These are phyloP conservation scores for Ochropleura plecta DNA, from an alignment of 2,888 invertebrate species.

Conservation along the genomic window DNA sequence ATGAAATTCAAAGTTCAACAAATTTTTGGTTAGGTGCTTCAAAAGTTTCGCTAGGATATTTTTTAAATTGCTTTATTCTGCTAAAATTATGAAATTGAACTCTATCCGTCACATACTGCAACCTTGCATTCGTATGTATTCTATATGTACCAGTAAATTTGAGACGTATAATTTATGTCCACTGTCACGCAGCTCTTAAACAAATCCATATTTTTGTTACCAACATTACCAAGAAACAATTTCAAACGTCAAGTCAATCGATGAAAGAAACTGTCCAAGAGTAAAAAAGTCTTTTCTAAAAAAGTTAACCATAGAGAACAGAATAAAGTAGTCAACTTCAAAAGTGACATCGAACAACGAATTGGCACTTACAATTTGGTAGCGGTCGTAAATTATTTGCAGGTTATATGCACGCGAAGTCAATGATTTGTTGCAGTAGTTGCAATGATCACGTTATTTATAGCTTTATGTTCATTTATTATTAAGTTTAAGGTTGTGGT, in stretches of 20 bases:
- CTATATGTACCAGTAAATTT: neutral
- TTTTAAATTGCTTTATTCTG: no score
- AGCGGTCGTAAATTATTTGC: conserved; percentile 72
- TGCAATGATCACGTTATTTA: conserved; percentile 22
- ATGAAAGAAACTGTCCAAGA: conserved; percentile 14
- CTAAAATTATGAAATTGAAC: neutral
- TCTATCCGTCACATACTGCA: neutral
- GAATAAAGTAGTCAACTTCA: conserved; percentile 31
- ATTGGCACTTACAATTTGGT: conserved; percentile 71
- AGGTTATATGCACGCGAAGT: conserved; percentile 77
- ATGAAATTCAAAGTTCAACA: no score
- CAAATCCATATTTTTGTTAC: neutral
- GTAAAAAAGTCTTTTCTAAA: conserved; percentile 16
- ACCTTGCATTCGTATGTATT: neutral
- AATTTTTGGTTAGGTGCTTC: no score
- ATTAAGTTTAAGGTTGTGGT: neutral
- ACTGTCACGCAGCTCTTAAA: neutral
- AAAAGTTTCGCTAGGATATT: no score
- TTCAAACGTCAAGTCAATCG: conserved; percentile 12
- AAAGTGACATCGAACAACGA: conserved; percentile 69
- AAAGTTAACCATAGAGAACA: conserved; percentile 12
- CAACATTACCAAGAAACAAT: conserved; percentile 18
- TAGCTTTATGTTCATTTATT: neutral
- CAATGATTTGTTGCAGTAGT: conserved; percentile 31
- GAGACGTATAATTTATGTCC: neutral